Percentiles rank a stretch among this genome's conserved stretches.
Conservation (phyloP, 2,113 vertebrate species). For the Acinonyx jubatus region DNA sequence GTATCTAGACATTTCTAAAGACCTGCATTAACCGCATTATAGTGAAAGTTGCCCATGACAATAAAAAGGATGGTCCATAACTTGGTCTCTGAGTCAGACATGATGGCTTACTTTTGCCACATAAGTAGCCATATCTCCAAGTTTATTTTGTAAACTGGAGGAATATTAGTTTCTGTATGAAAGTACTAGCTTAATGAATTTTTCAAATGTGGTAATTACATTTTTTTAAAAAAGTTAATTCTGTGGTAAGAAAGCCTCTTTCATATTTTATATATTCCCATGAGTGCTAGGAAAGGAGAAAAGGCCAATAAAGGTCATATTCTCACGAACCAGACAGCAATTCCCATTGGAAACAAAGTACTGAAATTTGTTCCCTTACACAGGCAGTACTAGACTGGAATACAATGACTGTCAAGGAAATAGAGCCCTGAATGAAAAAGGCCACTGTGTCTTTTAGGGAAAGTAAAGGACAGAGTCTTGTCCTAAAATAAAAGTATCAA, state of each 20-base stretch:
- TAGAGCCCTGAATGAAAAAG: constrained; percentile 1
- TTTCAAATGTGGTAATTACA: constrained; percentile 16
- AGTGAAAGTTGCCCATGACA: not conserved
- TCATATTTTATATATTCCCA: constrained; percentile 45
- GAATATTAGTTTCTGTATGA: constrained; percentile 1
- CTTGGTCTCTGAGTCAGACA: not conserved
- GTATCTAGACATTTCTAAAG: not conserved
- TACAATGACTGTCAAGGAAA: constrained; percentile 31
- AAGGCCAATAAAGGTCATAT: constrained; percentile 53
- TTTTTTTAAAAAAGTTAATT: constrained; percentile 43
- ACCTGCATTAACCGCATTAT: not conserved
- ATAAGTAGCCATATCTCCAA: not conserved
- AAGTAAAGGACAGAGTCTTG: not conserved
- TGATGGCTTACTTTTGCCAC: not conserved
- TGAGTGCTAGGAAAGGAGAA: constrained; percentile 24
- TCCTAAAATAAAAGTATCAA: not conserved
- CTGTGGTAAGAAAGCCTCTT: not conserved
- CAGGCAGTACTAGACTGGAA: not conserved
- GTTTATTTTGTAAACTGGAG: not conserved
- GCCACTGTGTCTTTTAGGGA: not conserved
- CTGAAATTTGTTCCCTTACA: constrained; percentile 8
- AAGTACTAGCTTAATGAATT: constrained; percentile 1
- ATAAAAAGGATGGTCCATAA: not conserved
- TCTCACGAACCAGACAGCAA: constrained; percentile 29
- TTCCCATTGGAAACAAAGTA: constrained; percentile 16